Evolutionary conservation across 2,888 invertebrate genomes (phyloP), one percentile per base, ranked within the genome.

Genomic region (Acleris cristana): DNA sequence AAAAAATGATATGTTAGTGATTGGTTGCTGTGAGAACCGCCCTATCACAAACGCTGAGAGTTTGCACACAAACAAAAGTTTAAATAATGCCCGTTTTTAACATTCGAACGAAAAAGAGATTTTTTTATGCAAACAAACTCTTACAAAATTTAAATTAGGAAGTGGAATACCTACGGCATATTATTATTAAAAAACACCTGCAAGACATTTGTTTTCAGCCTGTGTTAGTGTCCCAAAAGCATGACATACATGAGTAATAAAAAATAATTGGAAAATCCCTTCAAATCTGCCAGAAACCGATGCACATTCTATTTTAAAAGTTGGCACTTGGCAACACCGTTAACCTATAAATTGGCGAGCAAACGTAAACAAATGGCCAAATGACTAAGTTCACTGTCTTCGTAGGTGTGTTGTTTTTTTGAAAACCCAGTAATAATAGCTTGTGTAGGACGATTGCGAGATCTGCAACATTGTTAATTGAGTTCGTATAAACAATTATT

Each of bases 341-440:
- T 66, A 62, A 66, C 61, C 66, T 62, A 62, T 66, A 66, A 66
- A 66, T 66, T 66, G 66, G 64, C 61, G 58, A 34, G 61, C 45
- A 66, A 66, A 66, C 61, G 66, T 66, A 66, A 66, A 66, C 66
- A 66, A 65, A 60, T 44, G 56, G 45, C 57, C 53, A 45, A 62
- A 62, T 66, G 66, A 66, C 66, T 66, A 66, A 66, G 66, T 66
- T 66, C 66, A 66, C 61, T 57, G 66, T 66, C 66, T 66, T 59
- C 51, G 60, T 61, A 61, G 65, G 55, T 51, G 54, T 65, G 60
- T 65, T 60, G 61, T 51, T 65, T 55, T 66, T 44, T 16, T 34
- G 30, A 48, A 54, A 61, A 45, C 30, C 60, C 16, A 56, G 23
- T 52, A 66, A 56, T 66, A 61, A 56, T 45, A 49, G 45, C 21